Conservation (phyloP, 2,113 vertebrate species). For the Eurystomus gularis region DNA sequence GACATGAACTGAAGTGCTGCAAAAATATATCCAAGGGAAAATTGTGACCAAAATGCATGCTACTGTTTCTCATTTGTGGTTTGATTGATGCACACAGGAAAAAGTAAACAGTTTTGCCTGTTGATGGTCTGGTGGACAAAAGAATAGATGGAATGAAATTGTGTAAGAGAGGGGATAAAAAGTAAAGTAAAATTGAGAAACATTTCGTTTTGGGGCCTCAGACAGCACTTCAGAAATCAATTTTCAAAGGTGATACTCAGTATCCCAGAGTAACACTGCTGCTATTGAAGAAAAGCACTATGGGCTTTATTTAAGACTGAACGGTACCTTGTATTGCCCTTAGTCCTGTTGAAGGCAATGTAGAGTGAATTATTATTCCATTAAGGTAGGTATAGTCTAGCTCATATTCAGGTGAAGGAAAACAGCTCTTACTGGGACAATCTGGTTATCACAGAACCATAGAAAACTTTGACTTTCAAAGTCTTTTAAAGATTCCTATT, state of each 20-base stretch:
- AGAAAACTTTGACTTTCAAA: not conserved
- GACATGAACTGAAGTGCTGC: not conserved
- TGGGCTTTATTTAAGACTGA: not conserved
- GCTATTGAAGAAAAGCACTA: not conserved
- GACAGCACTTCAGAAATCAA: not conserved
- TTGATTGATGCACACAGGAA: not conserved
- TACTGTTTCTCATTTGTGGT: not conserved
- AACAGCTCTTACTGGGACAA: not conserved
- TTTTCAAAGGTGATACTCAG: not conserved
- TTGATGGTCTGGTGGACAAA: not conserved
- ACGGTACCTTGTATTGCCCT: not conserved
- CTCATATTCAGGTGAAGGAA: not conserved
- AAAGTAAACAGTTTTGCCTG: not conserved
- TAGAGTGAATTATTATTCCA: not conserved
- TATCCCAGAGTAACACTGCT: not conserved
- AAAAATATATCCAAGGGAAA: not conserved
- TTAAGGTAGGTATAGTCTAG: not conserved
- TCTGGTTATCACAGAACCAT: not conserved
- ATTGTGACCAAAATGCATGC: not conserved
- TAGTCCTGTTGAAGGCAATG: not conserved
- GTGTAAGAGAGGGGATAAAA: fast-evolving
- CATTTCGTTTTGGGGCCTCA: not conserved
- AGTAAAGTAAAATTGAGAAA: not conserved
- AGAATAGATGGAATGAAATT: not conserved
- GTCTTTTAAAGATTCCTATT: not conserved